Evolutionary conservation across 2,888 invertebrate genomes (phyloP).

Genomic region (Nomada goodeniana): DNA sequence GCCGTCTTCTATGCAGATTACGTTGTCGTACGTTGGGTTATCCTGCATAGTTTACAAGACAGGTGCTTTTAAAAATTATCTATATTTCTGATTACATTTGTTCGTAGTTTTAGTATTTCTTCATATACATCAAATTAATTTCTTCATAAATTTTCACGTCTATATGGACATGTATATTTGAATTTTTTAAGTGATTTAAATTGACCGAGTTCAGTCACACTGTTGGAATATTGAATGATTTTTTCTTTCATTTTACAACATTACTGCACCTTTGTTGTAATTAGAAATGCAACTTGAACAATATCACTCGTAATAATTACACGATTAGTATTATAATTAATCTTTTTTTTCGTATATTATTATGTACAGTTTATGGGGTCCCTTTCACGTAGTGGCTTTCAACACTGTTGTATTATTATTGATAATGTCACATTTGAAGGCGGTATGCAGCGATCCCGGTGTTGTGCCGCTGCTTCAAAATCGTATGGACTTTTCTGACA

Average conservation of each 20-base stretch:
- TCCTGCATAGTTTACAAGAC: slow-evolving; percentile 91
- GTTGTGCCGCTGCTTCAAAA: slow-evolving; percentile 91
- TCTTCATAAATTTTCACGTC: slow-evolving; percentile 23
- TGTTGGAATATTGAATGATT: slow-evolving; percentile 4
- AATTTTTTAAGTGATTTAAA: slow-evolving; percentile 20
- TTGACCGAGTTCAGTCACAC: neutral
- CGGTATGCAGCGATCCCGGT: slow-evolving; percentile 95
- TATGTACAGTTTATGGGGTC: slow-evolving; percentile 91
- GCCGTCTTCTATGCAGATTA: slow-evolving; percentile 95
- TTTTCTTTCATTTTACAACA: neutral
- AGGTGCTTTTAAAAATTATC: slow-evolving; percentile 84
- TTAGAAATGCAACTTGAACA: slow-evolving; percentile 5
- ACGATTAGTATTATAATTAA: slow-evolving; percentile 38
- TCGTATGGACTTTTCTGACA: slow-evolving; percentile 92
- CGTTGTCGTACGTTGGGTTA: slow-evolving; percentile 93
- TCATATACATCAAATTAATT: slow-evolving; percentile 17
- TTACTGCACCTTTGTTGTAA: slow-evolving; percentile 4
- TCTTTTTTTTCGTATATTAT: slow-evolving; percentile 30
- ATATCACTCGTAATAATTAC: neutral
- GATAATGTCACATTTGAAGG: slow-evolving; percentile 91
- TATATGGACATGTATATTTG: slow-evolving; percentile 13
- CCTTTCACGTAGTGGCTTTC: slow-evolving; percentile 91
- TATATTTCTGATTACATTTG: slow-evolving; percentile 25
- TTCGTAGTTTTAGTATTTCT: slow-evolving; percentile 17
- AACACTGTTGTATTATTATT: slow-evolving; percentile 91